phyloP scores from a whole-genome alignment of 2,888 invertebrate species.

The Diarsia rubi region DNA sequence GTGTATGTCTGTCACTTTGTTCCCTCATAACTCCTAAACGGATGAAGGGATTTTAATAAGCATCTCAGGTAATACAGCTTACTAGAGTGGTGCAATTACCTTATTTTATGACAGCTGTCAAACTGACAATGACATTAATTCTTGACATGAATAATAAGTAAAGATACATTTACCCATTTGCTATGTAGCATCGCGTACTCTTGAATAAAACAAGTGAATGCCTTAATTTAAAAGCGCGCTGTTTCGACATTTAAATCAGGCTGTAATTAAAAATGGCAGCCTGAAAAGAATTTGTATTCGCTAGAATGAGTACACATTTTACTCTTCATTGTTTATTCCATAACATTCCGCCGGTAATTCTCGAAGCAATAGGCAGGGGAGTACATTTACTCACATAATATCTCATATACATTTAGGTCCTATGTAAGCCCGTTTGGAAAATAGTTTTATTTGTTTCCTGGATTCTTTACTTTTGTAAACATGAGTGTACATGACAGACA shows the following conservation, averaged over 20 bases:
- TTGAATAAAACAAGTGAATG: slow-evolving; percentile 17
- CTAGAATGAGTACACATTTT: neutral
- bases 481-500: no score
- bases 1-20: no score
- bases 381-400: neutral
- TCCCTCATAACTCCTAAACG: no score
- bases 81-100: no score
- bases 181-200: neutral
- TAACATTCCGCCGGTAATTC: neutral
- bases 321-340: neutral
- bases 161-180: neutral
- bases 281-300: neutral
- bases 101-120: no score
- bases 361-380: neutral
- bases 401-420: neutral
- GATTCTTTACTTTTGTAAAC: no score
- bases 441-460: no score
- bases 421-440: no score
- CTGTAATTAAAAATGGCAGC: slow-evolving; percentile 7
- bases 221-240: slow-evolving; percentile 5
- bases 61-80: no score
- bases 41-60: no score
- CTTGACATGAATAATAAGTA: no score
- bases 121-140: no score
- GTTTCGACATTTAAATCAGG: neutral